Percentiles rank a stretch among this genome's conserved stretches.
phyloP scores from a whole-genome alignment of 2,113 vertebrate species.

The Solea solea region DNA sequence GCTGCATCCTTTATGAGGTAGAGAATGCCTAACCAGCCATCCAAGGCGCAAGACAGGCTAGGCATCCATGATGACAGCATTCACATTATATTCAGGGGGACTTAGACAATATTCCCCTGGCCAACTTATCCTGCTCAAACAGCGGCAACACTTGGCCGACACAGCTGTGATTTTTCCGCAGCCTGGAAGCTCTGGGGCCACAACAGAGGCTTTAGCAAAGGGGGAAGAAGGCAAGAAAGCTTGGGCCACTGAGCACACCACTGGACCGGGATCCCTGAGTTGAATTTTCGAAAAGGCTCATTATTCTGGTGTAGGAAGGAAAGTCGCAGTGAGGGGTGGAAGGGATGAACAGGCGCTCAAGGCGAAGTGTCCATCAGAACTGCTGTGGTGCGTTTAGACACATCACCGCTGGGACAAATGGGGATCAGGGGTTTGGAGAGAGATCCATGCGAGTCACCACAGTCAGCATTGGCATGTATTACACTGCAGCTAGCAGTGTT shows the following conservation, averaged over 20 bases:
- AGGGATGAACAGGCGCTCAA: conserved; percentile 68
- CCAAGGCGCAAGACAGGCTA: conserved; percentile 51
- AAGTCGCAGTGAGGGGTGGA: conserved; percentile 66
- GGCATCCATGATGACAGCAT: conserved; percentile 56
- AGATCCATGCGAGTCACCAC: conserved; percentile 58
- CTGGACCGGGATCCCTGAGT: conserved; percentile 66
- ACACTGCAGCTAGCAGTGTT: conserved; percentile 15
- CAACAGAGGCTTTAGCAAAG: conserved; percentile 56
- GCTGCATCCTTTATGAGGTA: conserved; percentile 75
- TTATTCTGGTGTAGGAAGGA: conserved; percentile 69
- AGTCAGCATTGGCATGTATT: conserved; percentile 24
- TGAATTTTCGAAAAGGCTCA: conserved; percentile 77
- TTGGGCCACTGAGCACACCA: conserved; percentile 63
- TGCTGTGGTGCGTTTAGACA: conserved; percentile 71
- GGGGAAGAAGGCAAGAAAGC: conserved; percentile 54
- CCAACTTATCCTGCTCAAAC: conserved; percentile 78
- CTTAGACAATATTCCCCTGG: conserved; percentile 64
- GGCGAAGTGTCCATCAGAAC: conserved; percentile 70
- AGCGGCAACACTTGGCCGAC: conserved; percentile 76
- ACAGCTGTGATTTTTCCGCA: conserved; percentile 57
- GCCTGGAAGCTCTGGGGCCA: conserved; percentile 62
- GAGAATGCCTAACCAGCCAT: conserved; percentile 72
- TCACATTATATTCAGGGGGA: conserved; percentile 75
- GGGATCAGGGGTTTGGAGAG: conserved; percentile 62
- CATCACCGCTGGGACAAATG: conserved; percentile 75